These are phyloP conservation scores for Macrophya annulata DNA, from an alignment of 2,888 invertebrate genomes.

Conservation along the genomic window DNA sequence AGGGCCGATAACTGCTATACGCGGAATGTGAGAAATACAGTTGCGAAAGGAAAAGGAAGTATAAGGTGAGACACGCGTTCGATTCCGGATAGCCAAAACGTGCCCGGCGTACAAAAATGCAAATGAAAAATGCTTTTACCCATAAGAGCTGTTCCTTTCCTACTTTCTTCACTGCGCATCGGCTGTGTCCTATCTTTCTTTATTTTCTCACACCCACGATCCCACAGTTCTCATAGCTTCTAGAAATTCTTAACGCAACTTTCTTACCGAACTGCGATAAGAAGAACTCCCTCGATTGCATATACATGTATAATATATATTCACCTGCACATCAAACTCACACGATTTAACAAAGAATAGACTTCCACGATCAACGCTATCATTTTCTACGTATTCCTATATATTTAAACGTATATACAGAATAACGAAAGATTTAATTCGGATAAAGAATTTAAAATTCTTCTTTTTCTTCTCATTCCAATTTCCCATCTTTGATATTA, in stretches of 20 bases:
- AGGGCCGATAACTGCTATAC: not conserved
- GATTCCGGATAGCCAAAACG: slow-evolving; percentile 67
- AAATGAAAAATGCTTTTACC: slow-evolving; percentile 67
- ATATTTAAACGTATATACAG: too few relatives aligned
- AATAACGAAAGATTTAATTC: not conserved
- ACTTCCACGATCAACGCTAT: not conserved
- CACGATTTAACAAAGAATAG: slow-evolving; percentile 25
- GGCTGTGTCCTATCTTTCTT: slow-evolving; percentile 34
- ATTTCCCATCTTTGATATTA: not conserved
- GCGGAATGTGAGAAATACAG: slow-evolving; percentile 17
- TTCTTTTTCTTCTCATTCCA: not conserved
- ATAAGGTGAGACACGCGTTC: slow-evolving; percentile 59
- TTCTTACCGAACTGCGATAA: slow-evolving; percentile 21
- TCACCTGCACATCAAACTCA: slow-evolving; percentile 29
- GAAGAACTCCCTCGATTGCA: not conserved
- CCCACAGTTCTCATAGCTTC: not conserved
- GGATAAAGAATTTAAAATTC: not conserved
- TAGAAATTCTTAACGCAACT: slow-evolving; percentile 24
- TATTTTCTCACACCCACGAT: not conserved
- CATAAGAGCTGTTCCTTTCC: slow-evolving; percentile 58
- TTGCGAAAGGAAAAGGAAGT: not conserved
- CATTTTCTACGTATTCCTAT: not conserved
- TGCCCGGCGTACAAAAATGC: slow-evolving; percentile 65
- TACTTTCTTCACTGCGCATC: slow-evolving; percentile 40
- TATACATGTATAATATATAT: not conserved